These are phyloP conservation scores for Luperina testacea DNA, from an alignment of 2,888 invertebrate species.

Conservation along the genomic window DNA sequence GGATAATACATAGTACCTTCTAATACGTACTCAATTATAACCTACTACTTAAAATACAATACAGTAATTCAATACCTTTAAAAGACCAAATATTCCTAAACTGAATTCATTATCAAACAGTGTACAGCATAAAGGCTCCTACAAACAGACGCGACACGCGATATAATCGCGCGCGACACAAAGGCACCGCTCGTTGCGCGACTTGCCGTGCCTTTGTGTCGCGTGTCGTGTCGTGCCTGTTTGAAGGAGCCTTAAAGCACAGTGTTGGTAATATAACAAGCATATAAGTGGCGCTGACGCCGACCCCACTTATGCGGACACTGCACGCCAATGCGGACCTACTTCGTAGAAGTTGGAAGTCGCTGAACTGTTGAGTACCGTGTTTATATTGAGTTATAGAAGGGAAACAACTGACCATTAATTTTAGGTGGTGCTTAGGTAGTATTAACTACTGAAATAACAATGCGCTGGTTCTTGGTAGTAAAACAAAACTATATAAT, in stretches of 20 bases:
- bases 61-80: neutral
- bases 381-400: slow-evolving; percentile 23
- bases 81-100: neutral
- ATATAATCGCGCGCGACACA: no score
- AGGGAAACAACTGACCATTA: slow-evolving; percentile 9
- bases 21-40: neutral
- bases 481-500: no score
- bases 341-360: slow-evolving; percentile 78
- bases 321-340: slow-evolving; percentile 77
- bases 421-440: neutral
- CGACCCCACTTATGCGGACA: slow-evolving; percentile 77
- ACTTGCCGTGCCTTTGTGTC: no score
- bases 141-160: no score
- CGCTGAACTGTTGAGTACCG: slow-evolving; percentile 71
- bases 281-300: slow-evolving; percentile 73
- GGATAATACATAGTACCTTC: neutral
- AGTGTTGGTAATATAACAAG: slow-evolving; percentile 55
- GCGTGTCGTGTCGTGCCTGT: no score
- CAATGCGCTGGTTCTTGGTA: no score
- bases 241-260: neutral
- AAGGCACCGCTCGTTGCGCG: no score
- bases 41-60: neutral
- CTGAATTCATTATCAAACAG: slow-evolving; percentile 8
- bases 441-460: neutral
- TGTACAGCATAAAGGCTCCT: neutral